These are phyloP conservation scores for Harpegnathos saltator DNA, from an alignment of 1,140 invertebrate genomes.

Conservation along the genomic window DNA sequence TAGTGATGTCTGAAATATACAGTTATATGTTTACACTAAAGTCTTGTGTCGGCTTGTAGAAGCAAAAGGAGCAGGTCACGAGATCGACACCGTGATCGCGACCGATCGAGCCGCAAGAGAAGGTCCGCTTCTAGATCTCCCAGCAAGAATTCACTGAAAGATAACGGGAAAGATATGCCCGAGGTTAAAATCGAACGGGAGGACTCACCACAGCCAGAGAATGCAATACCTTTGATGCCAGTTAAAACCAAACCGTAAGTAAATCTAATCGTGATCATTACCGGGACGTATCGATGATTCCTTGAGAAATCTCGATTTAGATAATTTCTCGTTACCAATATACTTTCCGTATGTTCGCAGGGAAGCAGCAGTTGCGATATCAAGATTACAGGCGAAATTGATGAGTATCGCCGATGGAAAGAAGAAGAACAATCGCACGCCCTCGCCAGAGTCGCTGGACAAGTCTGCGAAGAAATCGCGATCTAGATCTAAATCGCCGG, in stretches of 20 bases:
- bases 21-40: background rate
- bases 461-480: slow-evolving; percentile 79
- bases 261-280: background rate
- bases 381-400: slow-evolving; percentile 87
- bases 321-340: background rate
- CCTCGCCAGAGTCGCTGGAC: slow-evolving; percentile 78
- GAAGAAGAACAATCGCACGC: slow-evolving; percentile 83
- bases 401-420: slow-evolving; percentile 87
- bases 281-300: background rate
- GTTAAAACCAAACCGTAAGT: slow-evolving; percentile 85
- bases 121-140: slow-evolving; percentile 83
- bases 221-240: slow-evolving; percentile 82
- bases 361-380: slow-evolving; percentile 86
- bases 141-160: slow-evolving; percentile 80
- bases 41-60: slow-evolving; percentile 53
- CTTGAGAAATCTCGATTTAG: too few species aligned
- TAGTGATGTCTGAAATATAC: background rate
- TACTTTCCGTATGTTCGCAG: slow-evolving; percentile 72
- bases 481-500: slow-evolving; percentile 83
- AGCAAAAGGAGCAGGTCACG: slow-evolving; percentile 86
- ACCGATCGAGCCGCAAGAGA: slow-evolving; percentile 83
- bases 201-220: slow-evolving; percentile 82
- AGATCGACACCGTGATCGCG: slow-evolving; percentile 85
- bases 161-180: slow-evolving; percentile 79
- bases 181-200: slow-evolving; percentile 83